These are phyloP conservation scores for Chunga burmeisteri DNA, from an alignment of 2,113 vertebrate genomes.

Conservation along the genomic window DNA sequence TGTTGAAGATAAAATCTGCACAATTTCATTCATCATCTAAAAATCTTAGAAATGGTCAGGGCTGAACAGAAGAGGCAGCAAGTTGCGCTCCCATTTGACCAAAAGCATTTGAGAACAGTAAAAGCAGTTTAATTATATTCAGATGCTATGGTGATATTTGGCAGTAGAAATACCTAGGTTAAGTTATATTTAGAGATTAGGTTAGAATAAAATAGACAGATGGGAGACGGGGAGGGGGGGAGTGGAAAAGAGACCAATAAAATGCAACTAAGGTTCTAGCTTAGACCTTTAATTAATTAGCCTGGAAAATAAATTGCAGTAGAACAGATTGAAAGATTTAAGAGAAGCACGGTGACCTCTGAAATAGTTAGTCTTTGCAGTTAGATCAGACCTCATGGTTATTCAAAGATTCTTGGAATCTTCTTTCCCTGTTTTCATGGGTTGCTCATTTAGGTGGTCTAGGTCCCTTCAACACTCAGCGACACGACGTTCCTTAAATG, in stretches of 20 bases:
- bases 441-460: neutral
- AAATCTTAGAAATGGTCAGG: neutral
- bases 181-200: neutral
- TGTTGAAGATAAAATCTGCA: neutral
- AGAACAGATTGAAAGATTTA: neutral
- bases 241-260: neutral
- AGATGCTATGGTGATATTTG: neutral
- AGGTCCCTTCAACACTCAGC: neutral
- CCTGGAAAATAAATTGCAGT: neutral
- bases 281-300: constrained; percentile 34
- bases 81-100: neutral
- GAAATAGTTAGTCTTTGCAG: constrained; percentile 4
- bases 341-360: neutral
- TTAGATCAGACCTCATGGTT: neutral
- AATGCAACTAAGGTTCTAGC: neutral
- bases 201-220: constrained; percentile 9
- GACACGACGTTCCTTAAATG: neutral
- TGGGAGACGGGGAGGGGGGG: neutral
- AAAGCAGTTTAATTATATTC: constrained; percentile 12
- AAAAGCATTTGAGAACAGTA: neutral
- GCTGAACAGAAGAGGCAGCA: neutral
- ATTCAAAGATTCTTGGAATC: neutral
- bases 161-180: neutral
- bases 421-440: neutral
- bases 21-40: neutral